phyloP scores from a whole-genome alignment of 53 echinoderm and acorn worm species.

The Antedon mediterranea region DNA sequence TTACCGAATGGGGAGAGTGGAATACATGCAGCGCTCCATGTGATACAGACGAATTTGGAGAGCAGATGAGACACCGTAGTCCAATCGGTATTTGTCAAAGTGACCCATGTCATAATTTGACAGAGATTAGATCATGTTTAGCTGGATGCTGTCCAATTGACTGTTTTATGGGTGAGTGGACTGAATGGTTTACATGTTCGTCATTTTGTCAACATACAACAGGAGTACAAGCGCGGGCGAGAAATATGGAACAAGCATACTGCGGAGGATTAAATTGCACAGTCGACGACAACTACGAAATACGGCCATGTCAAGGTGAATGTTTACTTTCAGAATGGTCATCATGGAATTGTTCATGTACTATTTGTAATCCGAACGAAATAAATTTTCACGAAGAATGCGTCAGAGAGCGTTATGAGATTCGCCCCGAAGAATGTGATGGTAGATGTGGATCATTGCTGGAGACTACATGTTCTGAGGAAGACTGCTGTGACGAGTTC shows the following conservation, averaged over 20 bases:
- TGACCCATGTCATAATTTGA: background rate
- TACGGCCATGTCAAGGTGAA: background rate
- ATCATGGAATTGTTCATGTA: background rate
- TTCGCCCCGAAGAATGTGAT: background rate
- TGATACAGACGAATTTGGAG: background rate
- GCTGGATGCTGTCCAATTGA: background rate
- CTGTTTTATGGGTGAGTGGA: background rate
- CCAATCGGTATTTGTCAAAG: background rate
- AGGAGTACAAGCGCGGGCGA: background rate
- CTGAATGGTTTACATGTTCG: background rate
- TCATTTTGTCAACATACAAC: background rate
- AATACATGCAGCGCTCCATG: background rate
- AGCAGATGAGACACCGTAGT: background rate
- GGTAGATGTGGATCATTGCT: background rate
- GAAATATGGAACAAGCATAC: background rate
- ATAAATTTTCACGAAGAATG: background rate
- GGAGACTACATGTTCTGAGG: background rate
- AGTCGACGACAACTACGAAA: background rate
- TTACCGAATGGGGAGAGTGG: background rate
- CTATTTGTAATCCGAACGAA: background rate
- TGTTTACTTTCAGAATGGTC: background rate
- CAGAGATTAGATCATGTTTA: background rate
- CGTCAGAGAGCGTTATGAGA: background rate
- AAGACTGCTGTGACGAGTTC: background rate
- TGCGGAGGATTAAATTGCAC: background rate